Conservation (phyloP, 2,797 vertebrate genomes). For the Spatula versicolor region DNA sequence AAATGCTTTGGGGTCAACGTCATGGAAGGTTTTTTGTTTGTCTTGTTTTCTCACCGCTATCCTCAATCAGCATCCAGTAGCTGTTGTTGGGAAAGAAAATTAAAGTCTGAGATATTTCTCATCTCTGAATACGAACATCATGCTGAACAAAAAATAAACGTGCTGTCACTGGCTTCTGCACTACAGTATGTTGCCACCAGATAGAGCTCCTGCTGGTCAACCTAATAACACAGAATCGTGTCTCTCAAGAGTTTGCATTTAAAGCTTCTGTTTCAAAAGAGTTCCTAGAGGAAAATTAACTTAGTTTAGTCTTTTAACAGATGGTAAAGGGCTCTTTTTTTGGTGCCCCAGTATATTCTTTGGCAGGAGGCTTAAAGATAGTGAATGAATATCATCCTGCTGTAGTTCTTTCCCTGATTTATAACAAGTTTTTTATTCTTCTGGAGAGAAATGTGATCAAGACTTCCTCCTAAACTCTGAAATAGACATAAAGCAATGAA, state of each 20-base stretch:
- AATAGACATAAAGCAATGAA: not conserved
- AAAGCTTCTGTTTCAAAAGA: not conserved
- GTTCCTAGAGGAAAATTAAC: not conserved
- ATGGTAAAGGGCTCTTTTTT: not conserved
- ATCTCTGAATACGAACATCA: not conserved
- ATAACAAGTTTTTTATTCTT: not conserved
- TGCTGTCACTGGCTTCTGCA: not conserved
- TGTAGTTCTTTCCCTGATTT: not conserved
- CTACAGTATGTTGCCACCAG: constrained; percentile 39
- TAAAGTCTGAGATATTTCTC: not conserved
- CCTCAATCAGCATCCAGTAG: not conserved
- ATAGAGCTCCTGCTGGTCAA: constrained; percentile 35
- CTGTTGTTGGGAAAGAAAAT: not conserved
- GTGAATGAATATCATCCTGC: not conserved
- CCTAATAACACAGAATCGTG: rapidly evolving
- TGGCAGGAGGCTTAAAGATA: not conserved
- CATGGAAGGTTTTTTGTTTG: rapidly evolving
- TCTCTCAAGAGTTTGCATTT: not conserved
- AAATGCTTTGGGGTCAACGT: not conserved
- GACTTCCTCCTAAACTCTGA: not conserved
- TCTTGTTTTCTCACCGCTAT: not conserved
- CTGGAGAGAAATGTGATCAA: not conserved
- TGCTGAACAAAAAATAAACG: not conserved
- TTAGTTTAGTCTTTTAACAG: constrained; percentile 5
- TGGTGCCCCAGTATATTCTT: not conserved